Evolutionary conservation across 2,888 invertebrate species (phyloP), one percentile per base, ranked within the genome.

Genomic region (Caenorhabditis doughertyi): DNA sequence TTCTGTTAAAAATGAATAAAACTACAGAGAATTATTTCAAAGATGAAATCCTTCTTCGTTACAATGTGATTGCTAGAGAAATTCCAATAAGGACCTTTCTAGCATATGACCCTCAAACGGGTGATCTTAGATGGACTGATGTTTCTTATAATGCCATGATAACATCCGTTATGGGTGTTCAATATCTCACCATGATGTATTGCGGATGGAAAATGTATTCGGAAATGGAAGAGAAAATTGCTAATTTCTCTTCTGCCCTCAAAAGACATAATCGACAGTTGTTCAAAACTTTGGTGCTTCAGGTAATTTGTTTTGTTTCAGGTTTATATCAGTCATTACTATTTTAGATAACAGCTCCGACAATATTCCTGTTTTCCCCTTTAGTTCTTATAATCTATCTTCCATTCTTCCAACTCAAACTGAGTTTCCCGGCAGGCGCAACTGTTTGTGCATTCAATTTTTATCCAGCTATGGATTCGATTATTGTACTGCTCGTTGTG

Each of bases 401-500:
- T 1, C 62, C 72, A 16, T 51, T 73, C 16, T 51, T 62, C 21
- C 21, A 60, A 13, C 39, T 32, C 7, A 25, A 62, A 49, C 7
- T 29, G 3, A 73, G 51, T 23, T 64, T 73, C 18, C 72, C 72
- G 5, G 62, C 23, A 25, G 72, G 72, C 11, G 49, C 53, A 1
- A 47, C 44, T 21, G 25, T 72, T 13, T 58, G 49, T 7, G 51
- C 51, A 4, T 73, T 53, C 35, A 42, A 27, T 3, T 53, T 73
- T 7, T 73, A 73, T 29, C 72, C 72, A n/a, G 35, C 72, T 0
- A 2, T 73, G 4, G 72, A 73, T 42, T 51, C 53, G 8, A n/a
- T 58, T 8, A 35, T 73, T 25, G 53, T 73, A 0, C 39, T 73
- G 42, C 64, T 44, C 18, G 44, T 73, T 13, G 62, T 73, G 16